Conservation (phyloP, 2,797 vertebrate genomes). For the Premnoplex brunnescens region DNA sequence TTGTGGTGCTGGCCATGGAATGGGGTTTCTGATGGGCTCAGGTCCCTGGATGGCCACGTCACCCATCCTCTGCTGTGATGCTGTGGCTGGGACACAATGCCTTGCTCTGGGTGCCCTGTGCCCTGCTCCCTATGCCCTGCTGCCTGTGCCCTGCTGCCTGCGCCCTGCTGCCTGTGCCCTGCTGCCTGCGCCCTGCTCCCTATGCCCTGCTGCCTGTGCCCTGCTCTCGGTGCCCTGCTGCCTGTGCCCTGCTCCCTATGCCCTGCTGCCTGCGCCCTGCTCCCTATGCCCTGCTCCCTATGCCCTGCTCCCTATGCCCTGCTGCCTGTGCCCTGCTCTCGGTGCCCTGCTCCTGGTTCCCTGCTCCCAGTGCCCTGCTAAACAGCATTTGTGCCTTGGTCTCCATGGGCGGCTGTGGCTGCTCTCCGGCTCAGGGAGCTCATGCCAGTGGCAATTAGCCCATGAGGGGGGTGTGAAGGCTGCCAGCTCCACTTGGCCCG, state of each 20-base stretch:
- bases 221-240: not conserved
- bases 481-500: not conserved
- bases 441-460: not conserved
- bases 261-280: not conserved
- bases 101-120: not conserved
- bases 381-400: not conserved
- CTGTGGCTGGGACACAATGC: rapidly evolving
- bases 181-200: not conserved
- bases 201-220: not conserved
- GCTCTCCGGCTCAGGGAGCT: not conserved
- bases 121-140: not conserved
- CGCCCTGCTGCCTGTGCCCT: not conserved
- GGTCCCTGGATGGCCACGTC: not conserved
- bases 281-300: not conserved
- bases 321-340: not conserved
- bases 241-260: not conserved
- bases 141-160: too few relatives aligned
- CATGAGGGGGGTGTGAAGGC: rapidly evolving
- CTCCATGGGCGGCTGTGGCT: rapidly evolving
- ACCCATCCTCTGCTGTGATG: not conserved
- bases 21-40: not conserved
- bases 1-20: rapidly evolving
- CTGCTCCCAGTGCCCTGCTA: not conserved
- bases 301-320: not conserved
- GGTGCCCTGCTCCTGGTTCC: not conserved